Base-by-base conservation (phyloP, 2,888 invertebrate species). In the Rotaria magnacalcarata region DNA sequence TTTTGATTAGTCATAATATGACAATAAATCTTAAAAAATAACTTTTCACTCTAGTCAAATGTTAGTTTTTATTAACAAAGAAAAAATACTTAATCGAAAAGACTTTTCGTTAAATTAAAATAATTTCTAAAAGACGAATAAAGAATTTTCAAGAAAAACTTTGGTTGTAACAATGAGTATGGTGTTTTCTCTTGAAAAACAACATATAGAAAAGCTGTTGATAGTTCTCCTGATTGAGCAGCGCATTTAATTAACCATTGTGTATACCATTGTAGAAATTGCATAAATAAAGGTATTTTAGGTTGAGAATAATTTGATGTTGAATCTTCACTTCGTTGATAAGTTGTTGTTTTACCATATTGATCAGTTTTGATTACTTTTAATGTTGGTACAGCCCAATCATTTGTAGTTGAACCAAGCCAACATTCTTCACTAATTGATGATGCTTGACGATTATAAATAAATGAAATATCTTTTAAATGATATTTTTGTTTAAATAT, bases 251-350 rank as follows among this genome's bases (percentile, higher is more conserved):
- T 47, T 24, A 80, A 47, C 80, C 80, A 80, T n/a, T 80, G 34
- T 6, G 43, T 80, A 80, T 80, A 80, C 80, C 80, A 80, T 80
- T 80, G 80, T 47, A 80, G n/a, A 80, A 80, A 80, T 80, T 80
- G 24, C 43, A 80, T 80, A n/a, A 80, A 80, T 80, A 80, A n/a
- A 3, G 80, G 80, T n/a, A 24, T 47, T 47, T 43, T 43, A 0
- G 80, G 80, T 47, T 21, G 47, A 11, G n/a, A n/a, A 80, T n/a
- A n/a, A 19, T 19, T 67, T 19, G 27, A 67, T n/a, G n/a, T n/a
- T 47, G 24, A 14, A n/a, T 80, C 47, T 19, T 47, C n/a, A 47
- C 19, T 47, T 80, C 80, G 21, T 47, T 80, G 80, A 47, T 80
- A 80, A 10, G 47, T 80, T 47, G 19, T 80, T n/a, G 14, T 80